Base-by-base conservation (phyloP, 2,797 vertebrate species). In the Falco columbarius region DNA sequence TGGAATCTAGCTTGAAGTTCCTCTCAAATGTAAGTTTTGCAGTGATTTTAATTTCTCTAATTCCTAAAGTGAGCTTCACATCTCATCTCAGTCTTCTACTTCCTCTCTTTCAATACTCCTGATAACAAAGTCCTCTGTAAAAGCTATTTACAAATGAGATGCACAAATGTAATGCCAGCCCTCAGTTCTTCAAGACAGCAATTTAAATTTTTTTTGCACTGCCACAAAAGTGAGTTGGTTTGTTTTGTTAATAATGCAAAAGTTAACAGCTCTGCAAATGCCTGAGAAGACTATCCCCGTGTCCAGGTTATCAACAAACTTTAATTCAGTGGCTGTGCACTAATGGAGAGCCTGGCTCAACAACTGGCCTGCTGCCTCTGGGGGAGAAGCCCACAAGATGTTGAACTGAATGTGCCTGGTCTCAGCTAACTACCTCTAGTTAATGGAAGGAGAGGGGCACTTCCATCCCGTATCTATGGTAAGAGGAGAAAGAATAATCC, bases 141-240 rank as follows among this genome's bases (percentile, higher is more conserved):
- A 82, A 96, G 26, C 27, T 63, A 68, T 26, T 87, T 97, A 32
- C 19, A 52, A 91, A 86, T 89, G 22, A 97, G 62, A 86, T 90
- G 27, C 36, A 82, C 26, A 70, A 96, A 95, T 97, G 61, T 79
- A 71, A 85, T 59, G 81, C 23, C 15, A 54, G 16, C 34, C 49
- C 73, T 90, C 68, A 84, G 19, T 84, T 81, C 40, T 81, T 79
- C 40, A 94, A 76, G 30, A 79, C 14, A 72, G 29, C 7, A 86
- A 71, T 87, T 91, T 89, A 12, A 27, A 47, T 87, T 96, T 96
- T 79, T 79, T 55, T 72, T 85, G 20, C 27, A 73, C 40, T 6
- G 49, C 6, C 14, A 81, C 49, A 34, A 55, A 91, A 96, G 20
- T 19, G 46, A 81, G 7, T 30, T 72, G 12, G 6, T 71, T 62